Evolutionary conservation across 2,797 vertebrate genomes (phyloP), one percentile per base, ranked within the genome.

Genomic region (Odontamblyopus rebecca): DNA sequence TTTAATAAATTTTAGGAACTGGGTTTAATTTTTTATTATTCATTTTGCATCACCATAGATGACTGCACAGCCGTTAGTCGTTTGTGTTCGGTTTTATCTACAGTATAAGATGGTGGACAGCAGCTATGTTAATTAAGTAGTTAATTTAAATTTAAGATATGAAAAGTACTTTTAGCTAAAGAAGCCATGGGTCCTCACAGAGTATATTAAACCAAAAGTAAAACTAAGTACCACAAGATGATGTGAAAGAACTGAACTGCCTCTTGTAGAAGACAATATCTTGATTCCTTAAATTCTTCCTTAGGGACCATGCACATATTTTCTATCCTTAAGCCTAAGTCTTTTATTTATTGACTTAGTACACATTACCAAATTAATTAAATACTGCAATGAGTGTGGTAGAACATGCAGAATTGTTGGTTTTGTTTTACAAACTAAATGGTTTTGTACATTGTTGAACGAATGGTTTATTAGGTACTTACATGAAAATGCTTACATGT

Each of bases 401-500:
- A 56, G 50, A 61, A 61, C 61, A 1, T 6, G 15, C 4, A 13
- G 56, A 68, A 60, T 67, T 64, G 74, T 59, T 76, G 69, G 57
- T 32, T 61, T 53, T 4, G 0, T 53, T 30, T 61, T 66, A 48
- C 59, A 53, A 51, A 59, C 57, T 27, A 13, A 59, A 59, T 26
- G 19, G 8, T 27, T 68, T 67, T 48, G 51, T 74, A 71, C 64
- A 66, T 57, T 54, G 26, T 65, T 70, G 77, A 61, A 57, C 18
- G 74, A 19, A 62, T 15, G 73, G 56, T 67, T 69, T 57, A 50
- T 71, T 78, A 72, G 85, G 78, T 84, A 84, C 88, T 69, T 64
- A 81, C 72, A 82, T 83, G 78, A 85, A 82, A 75, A 71, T 38
- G 51, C 66, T 38, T 18, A 76, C 77, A 32, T 62, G 72, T 73